Evolutionary conservation across 2,113 vertebrate species (phyloP), one percentile per base, ranked within the genome.

Genomic region (Platysternon megacephalum): DNA sequence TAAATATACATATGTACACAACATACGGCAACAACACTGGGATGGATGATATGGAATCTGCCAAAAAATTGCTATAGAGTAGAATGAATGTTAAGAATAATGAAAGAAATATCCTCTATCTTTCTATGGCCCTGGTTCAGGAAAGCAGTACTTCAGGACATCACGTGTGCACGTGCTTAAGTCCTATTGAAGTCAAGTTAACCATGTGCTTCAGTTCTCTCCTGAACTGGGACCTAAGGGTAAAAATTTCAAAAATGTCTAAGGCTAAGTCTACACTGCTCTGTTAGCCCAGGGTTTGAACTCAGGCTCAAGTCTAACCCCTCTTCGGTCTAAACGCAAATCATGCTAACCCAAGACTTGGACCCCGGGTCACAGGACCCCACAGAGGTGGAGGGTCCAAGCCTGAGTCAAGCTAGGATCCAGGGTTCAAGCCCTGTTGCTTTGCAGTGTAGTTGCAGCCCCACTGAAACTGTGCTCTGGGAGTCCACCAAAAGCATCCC

Each of bases 41-140:
- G 14, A 93, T 79, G 87, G 84, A 82, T 44, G n/a, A 91, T 86
- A 35, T 84, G 72, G 44, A 84, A 76, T 89, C 84, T 78, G 86
- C 83, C 58, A 76, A 85, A 86, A 79, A 3, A 39, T 24, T 88
- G 0, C 83, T 65, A 65, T 6, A 92, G 8, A 89, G 76, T 76
- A 76, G 39, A 76, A 39, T 86, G 46, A 85, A 7, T 68, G 6
- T 84, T 93, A 72, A 78, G 74, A 89, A 87, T 26, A 19, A 65
- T 39, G 58, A 32, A 0, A 0, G 82, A 28, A 86, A 90, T 72
- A 93, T 39, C 24, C n/a, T 42, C 52, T 10, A 11, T 76, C 81
- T 56, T 8, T 52, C 17, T 51, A 42, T 85, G 91, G 80, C 51
- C 24, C n/a, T 7, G 17, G n/a, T 44, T 39, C 22, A 79, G 82